Evolutionary conservation across 1,140 invertebrate genomes (phyloP).

Genomic region (Protaetia brevitarsis): DNA sequence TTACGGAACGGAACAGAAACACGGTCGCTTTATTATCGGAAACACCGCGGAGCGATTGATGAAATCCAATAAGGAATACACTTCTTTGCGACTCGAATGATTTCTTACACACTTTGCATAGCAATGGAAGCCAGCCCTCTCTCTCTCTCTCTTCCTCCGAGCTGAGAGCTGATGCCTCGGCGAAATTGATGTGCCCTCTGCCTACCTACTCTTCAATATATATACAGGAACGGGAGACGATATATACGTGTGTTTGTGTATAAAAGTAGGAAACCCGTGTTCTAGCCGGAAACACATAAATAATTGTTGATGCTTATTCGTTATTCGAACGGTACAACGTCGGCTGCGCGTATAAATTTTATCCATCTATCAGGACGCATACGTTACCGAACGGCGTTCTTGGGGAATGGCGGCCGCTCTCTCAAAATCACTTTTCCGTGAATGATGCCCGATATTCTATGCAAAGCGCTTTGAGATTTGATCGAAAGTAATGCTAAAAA

Average conservation of each 20-base stretch:
- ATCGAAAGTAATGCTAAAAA: no score
- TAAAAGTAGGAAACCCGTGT: no score
- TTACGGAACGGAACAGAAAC: no score
- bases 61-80: conserved; percentile 45
- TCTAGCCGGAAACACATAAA: background rate
- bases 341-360: background rate
- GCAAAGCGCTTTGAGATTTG: no score
- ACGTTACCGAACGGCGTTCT: background rate
- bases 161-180: background rate
- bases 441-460: background rate
- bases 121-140: conserved; percentile 33
- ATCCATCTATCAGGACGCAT: background rate
- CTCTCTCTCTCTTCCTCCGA: background rate
- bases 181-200: conserved; percentile 17
- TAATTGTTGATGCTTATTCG: conserved; percentile 14
- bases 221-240: no score
- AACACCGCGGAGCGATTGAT: conserved; percentile 39
- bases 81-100: conserved; percentile 40
- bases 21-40: conserved; percentile 43
- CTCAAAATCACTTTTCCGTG: background rate
- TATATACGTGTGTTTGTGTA: background rate
- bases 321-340: conserved; percentile 1
- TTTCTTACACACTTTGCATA: conserved; percentile 43
- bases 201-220: conserved; percentile 14
- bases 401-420: background rate